Conservation (phyloP, 2,797 vertebrate genomes). For the Chaetophractus vellerosus region DNA sequence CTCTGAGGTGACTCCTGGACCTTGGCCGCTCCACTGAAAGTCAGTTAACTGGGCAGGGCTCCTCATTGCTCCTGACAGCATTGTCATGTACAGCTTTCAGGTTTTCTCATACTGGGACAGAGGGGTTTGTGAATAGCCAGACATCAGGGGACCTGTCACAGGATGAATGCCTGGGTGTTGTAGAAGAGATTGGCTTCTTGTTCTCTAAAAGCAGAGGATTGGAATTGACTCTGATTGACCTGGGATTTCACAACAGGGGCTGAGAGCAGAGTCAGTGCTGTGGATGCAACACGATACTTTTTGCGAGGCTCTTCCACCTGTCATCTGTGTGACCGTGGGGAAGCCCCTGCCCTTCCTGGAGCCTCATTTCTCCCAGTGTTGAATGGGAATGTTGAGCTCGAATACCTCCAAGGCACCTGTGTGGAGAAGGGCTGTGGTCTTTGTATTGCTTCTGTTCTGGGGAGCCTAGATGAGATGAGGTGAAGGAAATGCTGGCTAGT, state of each 20-base stretch:
- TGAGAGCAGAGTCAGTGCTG: neutral
- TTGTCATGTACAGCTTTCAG: neutral
- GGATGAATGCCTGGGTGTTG: neutral
- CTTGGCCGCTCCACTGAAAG: neutral
- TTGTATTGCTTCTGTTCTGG: neutral
- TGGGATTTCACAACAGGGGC: neutral
- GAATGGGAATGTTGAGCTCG: neutral
- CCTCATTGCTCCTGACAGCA: neutral
- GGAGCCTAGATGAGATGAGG: neutral
- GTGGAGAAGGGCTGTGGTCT: neutral
- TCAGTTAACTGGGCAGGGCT: no score
- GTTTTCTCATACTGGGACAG: neutral
- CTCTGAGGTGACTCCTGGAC: neutral
- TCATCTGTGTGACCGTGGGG: neutral
- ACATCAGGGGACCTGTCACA: neutral
- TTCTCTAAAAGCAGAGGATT: neutral
- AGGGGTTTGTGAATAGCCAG: neutral
- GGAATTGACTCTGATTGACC: neutral
- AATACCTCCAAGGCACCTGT: neutral
- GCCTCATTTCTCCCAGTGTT: rapidly evolving
- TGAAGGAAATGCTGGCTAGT: neutral
- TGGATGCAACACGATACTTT: neutral
- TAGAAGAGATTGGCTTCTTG: neutral
- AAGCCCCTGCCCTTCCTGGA: neutral
- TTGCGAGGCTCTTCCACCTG: neutral